A percentile compares a stretch with the other conserved stretches of the same genome.
These are phyloP conservation scores for Amblyjoppa proteus DNA, from an alignment of 2,888 invertebrate species.

Conservation along the genomic window DNA sequence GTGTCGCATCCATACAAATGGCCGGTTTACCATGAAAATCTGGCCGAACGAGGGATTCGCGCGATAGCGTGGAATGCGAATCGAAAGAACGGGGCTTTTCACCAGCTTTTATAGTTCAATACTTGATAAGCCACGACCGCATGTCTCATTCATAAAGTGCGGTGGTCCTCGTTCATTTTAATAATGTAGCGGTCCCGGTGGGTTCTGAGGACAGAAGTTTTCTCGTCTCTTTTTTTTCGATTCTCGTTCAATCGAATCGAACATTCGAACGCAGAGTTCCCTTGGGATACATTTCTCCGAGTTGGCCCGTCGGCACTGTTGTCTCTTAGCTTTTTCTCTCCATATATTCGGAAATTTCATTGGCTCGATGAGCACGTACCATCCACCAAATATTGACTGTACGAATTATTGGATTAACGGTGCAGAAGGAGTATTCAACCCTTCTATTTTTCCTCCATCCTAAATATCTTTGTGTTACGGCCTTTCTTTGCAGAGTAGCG, in stretches of 20 bases:
- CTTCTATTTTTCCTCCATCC: slow-evolving; percentile 45
- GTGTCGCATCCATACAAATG: slow-evolving; percentile 75
- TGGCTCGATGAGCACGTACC: slow-evolving; percentile 41
- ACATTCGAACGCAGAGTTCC: slow-evolving; percentile 59
- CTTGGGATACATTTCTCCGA: slow-evolving; percentile 51
- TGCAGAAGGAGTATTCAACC: slow-evolving; percentile 48
- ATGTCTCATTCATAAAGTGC: slow-evolving; percentile 48
- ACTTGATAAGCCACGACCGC: slow-evolving; percentile 47
- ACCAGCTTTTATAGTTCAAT: slow-evolving; percentile 43
- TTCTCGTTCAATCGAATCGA: slow-evolving; percentile 58
- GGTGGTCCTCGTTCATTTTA: slow-evolving; percentile 47
- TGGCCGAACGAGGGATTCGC: slow-evolving; percentile 62
- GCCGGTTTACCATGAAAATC: slow-evolving; percentile 77
- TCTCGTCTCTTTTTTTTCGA: background rate
- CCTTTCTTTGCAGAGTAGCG: slow-evolving; percentile 60
- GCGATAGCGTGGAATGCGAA: slow-evolving; percentile 2
- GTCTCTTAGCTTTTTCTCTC: slow-evolving; percentile 22
- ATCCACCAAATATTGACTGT: slow-evolving; percentile 64
- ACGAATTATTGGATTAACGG: slow-evolving; percentile 58
- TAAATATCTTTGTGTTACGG: slow-evolving; percentile 27
- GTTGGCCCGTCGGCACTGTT: slow-evolving; percentile 11
- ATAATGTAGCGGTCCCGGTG: slow-evolving; percentile 48
- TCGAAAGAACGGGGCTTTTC: slow-evolving; percentile 30
- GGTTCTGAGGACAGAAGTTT: slow-evolving; percentile 19
- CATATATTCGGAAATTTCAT: slow-evolving; percentile 42